A percentile compares a stretch with the other conserved stretches of the same genome.
phyloP scores from a whole-genome alignment of 2,888 invertebrate genomes.

The Steromphala cineraria region DNA sequence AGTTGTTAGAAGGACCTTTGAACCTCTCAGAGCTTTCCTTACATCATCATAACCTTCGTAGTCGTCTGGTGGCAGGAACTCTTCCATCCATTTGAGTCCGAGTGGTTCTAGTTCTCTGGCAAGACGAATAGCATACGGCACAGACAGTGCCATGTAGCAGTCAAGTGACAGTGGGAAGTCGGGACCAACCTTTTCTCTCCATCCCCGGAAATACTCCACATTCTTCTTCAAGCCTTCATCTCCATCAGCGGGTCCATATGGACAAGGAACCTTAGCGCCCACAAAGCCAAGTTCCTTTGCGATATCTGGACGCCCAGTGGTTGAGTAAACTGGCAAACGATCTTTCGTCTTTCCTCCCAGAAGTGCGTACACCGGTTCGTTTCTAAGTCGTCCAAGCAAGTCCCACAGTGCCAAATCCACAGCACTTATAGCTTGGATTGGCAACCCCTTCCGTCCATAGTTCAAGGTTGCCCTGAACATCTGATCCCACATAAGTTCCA shows the following conservation, averaged over 20 bases:
- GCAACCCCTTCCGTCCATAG: conserved; percentile 71
- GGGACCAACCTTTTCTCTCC: conserved; percentile 69
- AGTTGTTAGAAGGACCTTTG: conserved; percentile 65
- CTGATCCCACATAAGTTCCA: conserved; percentile 70
- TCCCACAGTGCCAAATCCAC: conserved; percentile 72
- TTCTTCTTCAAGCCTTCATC: conserved; percentile 69
- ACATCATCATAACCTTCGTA: conserved; percentile 67
- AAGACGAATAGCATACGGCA: conserved; percentile 65
- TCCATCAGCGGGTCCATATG: conserved; percentile 69
- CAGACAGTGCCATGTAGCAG: conserved; percentile 71
- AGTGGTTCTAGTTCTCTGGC: conserved; percentile 65
- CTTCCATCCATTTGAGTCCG: conserved; percentile 72
- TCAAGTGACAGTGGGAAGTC: conserved; percentile 71
- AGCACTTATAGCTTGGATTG: conserved; percentile 71
- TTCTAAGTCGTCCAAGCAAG: conserved; percentile 65
- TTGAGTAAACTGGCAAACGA: conserved; percentile 69
- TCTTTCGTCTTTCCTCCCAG: conserved; percentile 72
- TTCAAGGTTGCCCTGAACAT: conserved; percentile 71
- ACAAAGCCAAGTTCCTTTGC: conserved; percentile 70
- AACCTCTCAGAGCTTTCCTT: conserved; percentile 58
- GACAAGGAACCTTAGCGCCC: conserved; percentile 68
- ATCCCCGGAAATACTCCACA: conserved; percentile 61
- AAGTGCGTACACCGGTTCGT: conserved; percentile 70
- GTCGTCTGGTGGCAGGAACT: conserved; percentile 70
- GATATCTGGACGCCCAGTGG: conserved; percentile 68